Conservation (phyloP, 1,140 invertebrate genomes). For the Papilio polytes region DNA sequence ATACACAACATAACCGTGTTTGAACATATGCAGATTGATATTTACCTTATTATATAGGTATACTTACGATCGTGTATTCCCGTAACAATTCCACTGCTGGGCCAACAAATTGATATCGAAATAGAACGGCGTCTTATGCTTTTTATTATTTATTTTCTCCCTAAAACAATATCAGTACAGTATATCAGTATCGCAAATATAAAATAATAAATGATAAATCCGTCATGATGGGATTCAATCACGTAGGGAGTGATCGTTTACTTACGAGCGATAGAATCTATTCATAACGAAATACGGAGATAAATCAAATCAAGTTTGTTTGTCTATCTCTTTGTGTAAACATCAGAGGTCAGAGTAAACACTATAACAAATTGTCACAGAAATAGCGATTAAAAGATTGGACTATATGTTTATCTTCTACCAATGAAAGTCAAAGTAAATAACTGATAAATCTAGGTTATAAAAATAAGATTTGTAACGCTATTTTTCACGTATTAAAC, state of each 20-base stretch:
- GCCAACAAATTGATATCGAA: conserved; percentile 71
- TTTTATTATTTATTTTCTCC: conserved; percentile 67
- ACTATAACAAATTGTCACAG: background rate
- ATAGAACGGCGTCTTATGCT: conserved; percentile 73
- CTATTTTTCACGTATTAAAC: no score
- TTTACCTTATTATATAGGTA: background rate
- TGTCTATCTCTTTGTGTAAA: background rate
- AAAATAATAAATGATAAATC: conserved; percentile 32
- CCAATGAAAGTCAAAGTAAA: background rate
- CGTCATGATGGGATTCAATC: background rate
- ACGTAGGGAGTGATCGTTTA: conserved; percentile 27
- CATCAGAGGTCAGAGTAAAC: conserved; percentile 12
- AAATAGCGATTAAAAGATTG: conserved; percentile 5
- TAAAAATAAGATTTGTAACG: background rate
- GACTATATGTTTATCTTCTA: background rate
- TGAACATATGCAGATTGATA: no score
- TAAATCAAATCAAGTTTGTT: conserved; percentile 24
- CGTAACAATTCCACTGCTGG: conserved; percentile 76
- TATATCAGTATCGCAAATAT: conserved; percentile 25
- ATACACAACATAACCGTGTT: no score
- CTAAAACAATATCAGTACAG: conserved; percentile 53
- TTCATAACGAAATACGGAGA: background rate
- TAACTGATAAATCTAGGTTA: background rate
- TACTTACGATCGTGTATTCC: conserved; percentile 68
- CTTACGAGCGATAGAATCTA: conserved; percentile 1